phyloP scores from a whole-genome alignment of 1,140 invertebrate species.

The Armadillidium nasatum region DNA sequence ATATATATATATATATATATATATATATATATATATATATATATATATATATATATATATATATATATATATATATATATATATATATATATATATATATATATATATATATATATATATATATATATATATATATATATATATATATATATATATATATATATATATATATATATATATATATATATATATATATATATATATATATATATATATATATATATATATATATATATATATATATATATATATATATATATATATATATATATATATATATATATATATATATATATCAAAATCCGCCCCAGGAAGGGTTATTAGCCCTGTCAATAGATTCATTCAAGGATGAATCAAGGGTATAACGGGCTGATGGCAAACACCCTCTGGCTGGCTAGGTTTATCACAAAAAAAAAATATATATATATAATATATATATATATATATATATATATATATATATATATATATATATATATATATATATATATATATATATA shows the following conservation, averaged over 20 bases:
- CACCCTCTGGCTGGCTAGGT: too few relatives aligned
- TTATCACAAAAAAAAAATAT: too few relatives aligned
- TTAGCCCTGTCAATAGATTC: too few relatives aligned
- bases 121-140: constrained; percentile 28
- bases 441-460: too few relatives aligned
- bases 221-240: constrained; percentile 24
- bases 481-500: too few relatives aligned
- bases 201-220: constrained; percentile 28
- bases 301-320: too few relatives aligned
- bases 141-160: constrained; percentile 22
- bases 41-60: constrained; percentile 30
- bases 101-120: constrained; percentile 28
- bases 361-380: too few relatives aligned
- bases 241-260: constrained; percentile 26
- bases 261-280: constrained; percentile 15
- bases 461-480: too few relatives aligned
- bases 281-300: too few relatives aligned
- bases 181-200: constrained; percentile 30
- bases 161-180: constrained; percentile 28
- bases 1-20: too few relatives aligned
- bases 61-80: constrained; percentile 19
- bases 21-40: not conserved
- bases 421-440: too few relatives aligned
- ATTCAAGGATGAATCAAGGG: too few relatives aligned
- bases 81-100: constrained; percentile 19